These are phyloP conservation scores for Plebejus anna DNA, from an alignment of 2,888 invertebrate genomes.

Conservation along the genomic window DNA sequence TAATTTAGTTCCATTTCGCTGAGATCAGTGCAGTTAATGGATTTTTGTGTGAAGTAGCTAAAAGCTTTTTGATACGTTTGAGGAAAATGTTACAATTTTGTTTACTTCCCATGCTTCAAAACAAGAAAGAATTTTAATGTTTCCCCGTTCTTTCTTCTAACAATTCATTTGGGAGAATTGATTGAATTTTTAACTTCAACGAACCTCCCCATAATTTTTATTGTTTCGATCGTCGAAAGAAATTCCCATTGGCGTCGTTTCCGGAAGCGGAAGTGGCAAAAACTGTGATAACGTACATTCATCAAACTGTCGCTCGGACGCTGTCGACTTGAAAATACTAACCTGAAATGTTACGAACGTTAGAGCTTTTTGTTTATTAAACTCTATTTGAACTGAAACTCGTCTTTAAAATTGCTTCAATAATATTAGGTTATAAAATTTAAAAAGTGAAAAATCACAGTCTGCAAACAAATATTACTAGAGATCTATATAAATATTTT, in stretches of 20 bases:
- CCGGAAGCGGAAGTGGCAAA: background rate
- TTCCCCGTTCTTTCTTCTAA: background rate
- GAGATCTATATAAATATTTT: too few species aligned
- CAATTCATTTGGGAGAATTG: background rate
- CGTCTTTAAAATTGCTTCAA: background rate
- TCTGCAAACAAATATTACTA: too few species aligned
- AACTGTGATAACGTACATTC: background rate
- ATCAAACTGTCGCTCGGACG: slow-evolving; percentile 2
- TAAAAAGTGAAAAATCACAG: too few species aligned
- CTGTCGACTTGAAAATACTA: background rate
- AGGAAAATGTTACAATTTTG: background rate
- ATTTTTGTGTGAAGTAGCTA: background rate
- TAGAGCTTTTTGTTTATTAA: background rate
- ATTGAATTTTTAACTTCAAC: background rate
- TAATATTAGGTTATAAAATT: background rate
- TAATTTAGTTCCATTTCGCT: background rate
- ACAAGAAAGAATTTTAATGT: background rate
- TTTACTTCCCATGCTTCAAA: background rate
- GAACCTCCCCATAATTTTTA: background rate
- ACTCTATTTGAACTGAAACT: background rate
- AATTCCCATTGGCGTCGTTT: background rate
- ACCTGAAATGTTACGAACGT: background rate
- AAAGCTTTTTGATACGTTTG: slow-evolving; percentile 2
- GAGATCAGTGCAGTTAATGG: background rate
- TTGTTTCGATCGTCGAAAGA: background rate